Conservation (phyloP, 2,113 vertebrate genomes). For the Grus americana region DNA sequence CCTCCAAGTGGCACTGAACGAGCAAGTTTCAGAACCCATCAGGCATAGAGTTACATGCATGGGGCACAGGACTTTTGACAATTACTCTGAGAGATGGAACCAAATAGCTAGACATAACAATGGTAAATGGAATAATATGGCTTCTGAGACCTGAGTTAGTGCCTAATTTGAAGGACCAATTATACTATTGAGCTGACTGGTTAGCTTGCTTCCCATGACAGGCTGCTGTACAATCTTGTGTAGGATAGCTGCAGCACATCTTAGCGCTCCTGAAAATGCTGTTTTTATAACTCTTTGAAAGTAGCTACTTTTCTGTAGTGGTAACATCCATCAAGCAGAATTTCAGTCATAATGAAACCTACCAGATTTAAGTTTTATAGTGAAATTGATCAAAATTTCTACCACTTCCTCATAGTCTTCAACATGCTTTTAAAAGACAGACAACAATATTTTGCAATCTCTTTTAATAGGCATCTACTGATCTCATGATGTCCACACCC, state of each 20-base stretch:
- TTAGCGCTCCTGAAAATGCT: neutral
- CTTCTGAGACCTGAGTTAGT: neutral
- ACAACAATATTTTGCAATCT: neutral
- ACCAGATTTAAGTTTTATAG: neutral
- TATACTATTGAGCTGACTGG: neutral
- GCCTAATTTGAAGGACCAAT: neutral
- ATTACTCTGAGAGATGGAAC: neutral
- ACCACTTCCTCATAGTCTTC: neutral
- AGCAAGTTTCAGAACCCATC: neutral
- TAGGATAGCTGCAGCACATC: neutral
- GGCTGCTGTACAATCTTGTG: neutral
- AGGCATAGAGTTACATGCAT: fast-evolving
- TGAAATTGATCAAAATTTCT: neutral
- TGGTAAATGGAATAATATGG: neutral
- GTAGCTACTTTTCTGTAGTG: neutral
- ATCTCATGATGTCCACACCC: neutral
- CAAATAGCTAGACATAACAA: neutral
- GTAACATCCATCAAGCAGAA: neutral
- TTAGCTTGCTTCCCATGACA: neutral
- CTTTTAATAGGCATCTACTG: neutral
- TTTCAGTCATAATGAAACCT: neutral
- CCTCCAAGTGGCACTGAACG: neutral
- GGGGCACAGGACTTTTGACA: neutral
- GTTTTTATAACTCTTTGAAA: neutral
- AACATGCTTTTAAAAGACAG: neutral